These are phyloP conservation scores for Potorous gilbertii DNA, from an alignment of 2,797 vertebrate species.

Conservation along the genomic window DNA sequence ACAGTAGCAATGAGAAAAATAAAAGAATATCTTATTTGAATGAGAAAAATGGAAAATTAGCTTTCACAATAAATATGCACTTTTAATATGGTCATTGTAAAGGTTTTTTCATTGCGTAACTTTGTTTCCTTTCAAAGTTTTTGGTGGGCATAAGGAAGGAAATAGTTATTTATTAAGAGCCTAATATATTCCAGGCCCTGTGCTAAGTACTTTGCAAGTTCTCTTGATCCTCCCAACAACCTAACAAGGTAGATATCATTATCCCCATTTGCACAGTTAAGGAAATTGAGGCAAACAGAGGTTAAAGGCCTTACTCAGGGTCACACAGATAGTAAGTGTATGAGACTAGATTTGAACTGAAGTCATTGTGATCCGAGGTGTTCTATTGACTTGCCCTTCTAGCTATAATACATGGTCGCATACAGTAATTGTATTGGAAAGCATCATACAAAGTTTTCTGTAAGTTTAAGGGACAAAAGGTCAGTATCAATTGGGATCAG, in stretches of 20 bases:
- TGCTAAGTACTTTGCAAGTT: neutral
- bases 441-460: neutral
- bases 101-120: neutral
- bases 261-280: neutral
- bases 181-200: neutral
- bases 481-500: neutral
- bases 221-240: neutral
- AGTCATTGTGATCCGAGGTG: neutral
- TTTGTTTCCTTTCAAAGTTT: neutral
- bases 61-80: neutral
- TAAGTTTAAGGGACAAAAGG: neutral
- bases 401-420: neutral
- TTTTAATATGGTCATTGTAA: neutral
- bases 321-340: neutral
- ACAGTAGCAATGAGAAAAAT: neutral
- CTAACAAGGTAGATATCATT: neutral
- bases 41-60: neutral
- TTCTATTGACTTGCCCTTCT: neutral
- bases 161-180: neutral
- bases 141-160: neutral
- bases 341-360: neutral
- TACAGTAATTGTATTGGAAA: neutral
- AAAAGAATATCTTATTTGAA: neutral
- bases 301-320: neutral
- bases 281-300: neutral